Evolutionary conservation across 2,797 vertebrate genomes (phyloP).

Genomic region (Otolemur crassicaudatus): DNA sequence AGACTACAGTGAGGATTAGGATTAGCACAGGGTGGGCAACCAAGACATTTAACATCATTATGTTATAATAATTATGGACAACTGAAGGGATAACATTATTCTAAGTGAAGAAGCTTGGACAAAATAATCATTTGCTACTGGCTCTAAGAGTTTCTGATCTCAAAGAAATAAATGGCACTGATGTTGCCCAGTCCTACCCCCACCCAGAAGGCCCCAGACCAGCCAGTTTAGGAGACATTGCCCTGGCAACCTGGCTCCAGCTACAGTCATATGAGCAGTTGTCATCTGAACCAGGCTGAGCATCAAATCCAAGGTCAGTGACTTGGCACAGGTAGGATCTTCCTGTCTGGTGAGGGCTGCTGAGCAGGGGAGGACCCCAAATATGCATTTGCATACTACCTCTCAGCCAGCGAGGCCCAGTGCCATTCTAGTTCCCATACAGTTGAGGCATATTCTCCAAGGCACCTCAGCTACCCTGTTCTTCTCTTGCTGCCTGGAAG

Average conservation of each 20-base stretch:
- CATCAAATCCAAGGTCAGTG: rapidly evolving
- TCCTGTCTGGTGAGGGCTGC: background rate
- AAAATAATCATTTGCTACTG: background rate
- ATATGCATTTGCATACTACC: background rate
- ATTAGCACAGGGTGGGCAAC: background rate
- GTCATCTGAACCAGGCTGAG: background rate
- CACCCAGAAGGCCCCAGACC: background rate
- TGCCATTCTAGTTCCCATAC: background rate
- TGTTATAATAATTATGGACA: background rate
- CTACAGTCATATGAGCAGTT: background rate
- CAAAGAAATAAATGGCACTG: background rate
- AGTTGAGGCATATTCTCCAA: background rate
- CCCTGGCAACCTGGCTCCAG: background rate
- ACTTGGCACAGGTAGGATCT: background rate
- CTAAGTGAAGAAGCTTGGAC: background rate
- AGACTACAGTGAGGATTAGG: background rate
- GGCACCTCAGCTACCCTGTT: background rate
- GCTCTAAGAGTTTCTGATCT: background rate
- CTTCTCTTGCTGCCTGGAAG: background rate
- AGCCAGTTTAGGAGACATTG: no score
- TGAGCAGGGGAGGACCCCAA: background rate
- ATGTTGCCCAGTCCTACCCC: background rate
- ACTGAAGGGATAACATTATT: background rate
- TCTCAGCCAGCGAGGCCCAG: background rate
- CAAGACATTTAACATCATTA: background rate